Base-by-base conservation (phyloP, 1,140 invertebrate genomes). In the Panulirus ornatus region DNA sequence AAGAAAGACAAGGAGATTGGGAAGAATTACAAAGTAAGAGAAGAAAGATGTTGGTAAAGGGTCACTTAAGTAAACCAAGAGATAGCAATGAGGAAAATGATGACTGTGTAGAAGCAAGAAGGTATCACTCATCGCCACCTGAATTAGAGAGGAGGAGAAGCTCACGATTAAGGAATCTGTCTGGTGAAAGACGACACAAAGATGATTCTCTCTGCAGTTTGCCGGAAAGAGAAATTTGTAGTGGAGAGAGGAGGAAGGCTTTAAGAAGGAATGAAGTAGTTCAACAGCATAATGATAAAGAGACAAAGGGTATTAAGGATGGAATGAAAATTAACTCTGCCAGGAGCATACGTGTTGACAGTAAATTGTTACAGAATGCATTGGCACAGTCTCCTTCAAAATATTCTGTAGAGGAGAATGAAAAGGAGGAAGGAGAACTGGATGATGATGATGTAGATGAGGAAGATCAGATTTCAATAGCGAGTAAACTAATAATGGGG, bases 371-470 rank as follows among this genome's bases (percentile, higher is more conserved):
- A 5, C 66, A 83, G 8, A 63, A 14, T 5, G 19, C 75, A 8
- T 58, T 89, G 36, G 27, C 47, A 3, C 79, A 84, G 66, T 76
- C 81, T 40, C 75, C 85, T 19, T 83, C 71, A 11, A 89, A 89
- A 79, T 58, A 5, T 22, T 40, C 51, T 36, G 27, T 40, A n/a
- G 51, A 81, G 22, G 88, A 44, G 0, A 44, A 63, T 84, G 88
- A 84, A 58, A 63, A 83, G 42, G 88, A 89, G 40, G 79, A 89
- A 89, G 88, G 79, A 34, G 88, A 89, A 58, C 6, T 83, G 11
- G 85, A 88, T 47, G 79, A 84, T 51, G 88, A 88, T 8, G 87
- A 89, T 44, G 81, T 76, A n/a, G 70, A 83, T 27, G 76, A 44
- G n/a, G 87, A 76, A 75, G 3, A 27, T 1, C 34, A 8, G 0